Conservation (phyloP, 2,888 invertebrate species). For the Eudasyphora cyanicolor region DNA sequence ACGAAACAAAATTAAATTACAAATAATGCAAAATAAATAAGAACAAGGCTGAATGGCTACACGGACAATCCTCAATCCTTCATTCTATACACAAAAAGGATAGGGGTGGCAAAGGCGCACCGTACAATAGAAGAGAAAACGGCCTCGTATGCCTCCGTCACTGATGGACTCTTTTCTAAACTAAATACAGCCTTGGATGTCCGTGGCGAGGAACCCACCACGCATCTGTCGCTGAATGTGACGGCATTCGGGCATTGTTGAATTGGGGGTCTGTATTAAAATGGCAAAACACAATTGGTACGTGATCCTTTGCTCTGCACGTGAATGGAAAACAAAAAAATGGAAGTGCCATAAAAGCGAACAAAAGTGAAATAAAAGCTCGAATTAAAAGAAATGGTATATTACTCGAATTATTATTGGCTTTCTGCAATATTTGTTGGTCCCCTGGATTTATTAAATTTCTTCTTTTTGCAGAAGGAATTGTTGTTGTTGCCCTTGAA, state of each 20-base stretch:
- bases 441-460: background rate
- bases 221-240: conserved; percentile 10
- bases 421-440: conserved; percentile 1
- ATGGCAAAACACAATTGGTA: background rate
- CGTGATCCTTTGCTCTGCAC: background rate
- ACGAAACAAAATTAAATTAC: background rate
- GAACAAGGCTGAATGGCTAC: background rate
- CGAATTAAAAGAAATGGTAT: background rate
- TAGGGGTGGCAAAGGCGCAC: background rate
- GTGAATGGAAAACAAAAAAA: background rate
- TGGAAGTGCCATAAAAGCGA: background rate
- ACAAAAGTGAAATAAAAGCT: background rate
- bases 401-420: too few relatives aligned
- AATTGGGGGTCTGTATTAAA: background rate
- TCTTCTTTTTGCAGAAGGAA: too few relatives aligned
- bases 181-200: background rate
- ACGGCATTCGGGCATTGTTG: background rate
- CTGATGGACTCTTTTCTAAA: background rate
- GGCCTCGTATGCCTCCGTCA: background rate
- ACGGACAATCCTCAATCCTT: background rate
- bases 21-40: background rate
- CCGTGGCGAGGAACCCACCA: background rate
- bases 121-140: background rate
- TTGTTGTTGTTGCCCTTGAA: background rate
- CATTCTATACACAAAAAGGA: background rate